Evolutionary conservation across 1,140 invertebrate genomes (phyloP).

Genomic region (Riptortus pedestris): DNA sequence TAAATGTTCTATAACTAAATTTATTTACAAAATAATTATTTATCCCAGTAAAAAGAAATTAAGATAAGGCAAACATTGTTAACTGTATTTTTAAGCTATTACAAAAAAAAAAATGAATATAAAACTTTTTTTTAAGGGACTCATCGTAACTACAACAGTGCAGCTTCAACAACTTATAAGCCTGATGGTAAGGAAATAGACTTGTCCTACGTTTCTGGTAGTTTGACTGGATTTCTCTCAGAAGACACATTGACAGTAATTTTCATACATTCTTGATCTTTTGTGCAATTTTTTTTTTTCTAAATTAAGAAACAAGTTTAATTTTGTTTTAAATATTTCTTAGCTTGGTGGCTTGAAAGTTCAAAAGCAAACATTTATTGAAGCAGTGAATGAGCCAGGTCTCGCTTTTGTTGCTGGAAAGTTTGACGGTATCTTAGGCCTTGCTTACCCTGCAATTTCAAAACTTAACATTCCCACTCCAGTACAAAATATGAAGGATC

Average conservation of each 20-base stretch:
- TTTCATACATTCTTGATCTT: background rate
- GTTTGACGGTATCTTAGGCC: constrained; percentile 54
- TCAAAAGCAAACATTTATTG: constrained; percentile 51
- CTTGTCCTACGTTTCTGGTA: constrained; percentile 25
- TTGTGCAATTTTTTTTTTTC: background rate
- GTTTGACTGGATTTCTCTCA: constrained; percentile 27
- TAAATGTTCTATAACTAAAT: no score
- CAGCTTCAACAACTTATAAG: constrained; percentile 24
- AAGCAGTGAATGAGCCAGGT: constrained; percentile 47
- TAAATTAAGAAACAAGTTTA: background rate
- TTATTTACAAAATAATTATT: no score
- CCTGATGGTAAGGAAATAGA: constrained; percentile 22
- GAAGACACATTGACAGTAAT: constrained; percentile 25
- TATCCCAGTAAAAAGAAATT: no score
- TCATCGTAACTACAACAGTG: constrained; percentile 27
- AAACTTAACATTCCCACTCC: constrained; percentile 47
- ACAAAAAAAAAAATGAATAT: no score
- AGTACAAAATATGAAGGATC: constrained; percentile 51
- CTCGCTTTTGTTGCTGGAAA: constrained; percentile 45
- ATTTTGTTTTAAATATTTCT: background rate
- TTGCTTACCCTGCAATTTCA: constrained; percentile 49
- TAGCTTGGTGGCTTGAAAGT: constrained; percentile 41
- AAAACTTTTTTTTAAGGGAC: constrained; percentile 27
- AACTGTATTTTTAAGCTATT: no score
- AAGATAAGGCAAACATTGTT: no score